A percentile compares a stretch with the other conserved stretches of the same genome.
phyloP scores from a whole-genome alignment of 1,140 invertebrate genomes.

The Lordiphosa mommai region DNA sequence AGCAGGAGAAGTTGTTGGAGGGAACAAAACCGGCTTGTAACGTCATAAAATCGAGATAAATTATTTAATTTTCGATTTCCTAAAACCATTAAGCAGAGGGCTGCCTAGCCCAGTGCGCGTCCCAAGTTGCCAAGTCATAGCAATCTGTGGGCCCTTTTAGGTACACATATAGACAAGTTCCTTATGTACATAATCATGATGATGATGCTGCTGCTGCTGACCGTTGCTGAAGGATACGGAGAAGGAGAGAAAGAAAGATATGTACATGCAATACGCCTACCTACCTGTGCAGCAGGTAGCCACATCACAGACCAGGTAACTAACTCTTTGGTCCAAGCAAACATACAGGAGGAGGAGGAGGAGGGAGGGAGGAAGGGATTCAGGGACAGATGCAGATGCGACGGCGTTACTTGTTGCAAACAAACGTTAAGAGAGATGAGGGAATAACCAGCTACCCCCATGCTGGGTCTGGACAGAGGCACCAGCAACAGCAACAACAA shows the following conservation, averaged over 20 bases:
- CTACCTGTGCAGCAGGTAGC: slow-evolving; percentile 70
- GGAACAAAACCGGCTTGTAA: slow-evolving; percentile 65
- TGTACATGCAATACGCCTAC: slow-evolving; percentile 63
- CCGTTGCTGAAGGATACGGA: slow-evolving; percentile 58
- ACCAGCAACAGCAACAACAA: slow-evolving; percentile 19
- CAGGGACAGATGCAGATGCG: slow-evolving; percentile 45
- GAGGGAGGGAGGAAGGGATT: not conserved
- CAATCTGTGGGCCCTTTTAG: slow-evolving; percentile 34
- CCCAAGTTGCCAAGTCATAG: slow-evolving; percentile 56
- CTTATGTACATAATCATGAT: slow-evolving; percentile 13
- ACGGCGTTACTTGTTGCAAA: slow-evolving; percentile 64
- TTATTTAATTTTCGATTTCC: slow-evolving; percentile 77
- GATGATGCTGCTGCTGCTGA: slow-evolving; percentile 42
- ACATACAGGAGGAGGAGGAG: slow-evolving; percentile 30
- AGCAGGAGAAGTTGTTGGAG: not conserved
- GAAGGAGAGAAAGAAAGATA: slow-evolving; percentile 26
- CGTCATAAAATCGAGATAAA: slow-evolving; percentile 77
- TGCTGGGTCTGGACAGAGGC: slow-evolving; percentile 28
- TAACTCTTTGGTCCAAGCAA: slow-evolving; percentile 56
- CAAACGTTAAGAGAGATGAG: slow-evolving; percentile 51
- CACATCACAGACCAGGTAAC: slow-evolving; percentile 43
- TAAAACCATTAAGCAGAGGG: slow-evolving; percentile 69
- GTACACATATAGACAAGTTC: slow-evolving; percentile 15
- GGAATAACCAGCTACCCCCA: slow-evolving; percentile 40
- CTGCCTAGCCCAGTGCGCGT: slow-evolving; percentile 23